Evolutionary conservation across 2,797 vertebrate genomes (phyloP).

Genomic region (Rachycentron canadum): DNA sequence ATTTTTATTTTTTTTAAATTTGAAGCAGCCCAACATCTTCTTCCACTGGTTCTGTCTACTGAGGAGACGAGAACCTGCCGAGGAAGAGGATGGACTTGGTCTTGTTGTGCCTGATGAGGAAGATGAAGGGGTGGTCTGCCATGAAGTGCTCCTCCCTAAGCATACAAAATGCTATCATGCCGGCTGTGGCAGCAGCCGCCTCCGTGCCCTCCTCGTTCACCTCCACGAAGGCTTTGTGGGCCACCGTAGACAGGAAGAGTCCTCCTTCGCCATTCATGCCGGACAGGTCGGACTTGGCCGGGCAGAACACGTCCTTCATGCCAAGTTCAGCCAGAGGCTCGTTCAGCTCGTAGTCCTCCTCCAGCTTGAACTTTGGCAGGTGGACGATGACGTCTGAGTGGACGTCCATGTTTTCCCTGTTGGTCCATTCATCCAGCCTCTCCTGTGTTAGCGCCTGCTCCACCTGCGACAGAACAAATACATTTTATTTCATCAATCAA

Average conservation of each 20-base stretch:
- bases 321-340: constrained; percentile 86
- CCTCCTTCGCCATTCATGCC: constrained; percentile 88
- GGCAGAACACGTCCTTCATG: constrained; percentile 87
- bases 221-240: constrained; percentile 94
- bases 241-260: constrained; percentile 90
- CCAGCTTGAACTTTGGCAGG: constrained; percentile 93
- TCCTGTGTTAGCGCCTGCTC: constrained; percentile 87
- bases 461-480: constrained; percentile 82
- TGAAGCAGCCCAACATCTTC: neutral
- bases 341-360: constrained; percentile 88
- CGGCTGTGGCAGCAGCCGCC: constrained; percentile 92
- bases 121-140: constrained; percentile 94
- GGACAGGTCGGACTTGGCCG: constrained; percentile 87
- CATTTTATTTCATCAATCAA: neutral
- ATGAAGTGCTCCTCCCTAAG: constrained; percentile 84
- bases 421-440: constrained; percentile 91
- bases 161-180: constrained; percentile 71
- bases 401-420: constrained; percentile 78
- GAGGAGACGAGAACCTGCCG: constrained; percentile 88
- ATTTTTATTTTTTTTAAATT: constrained; percentile 18
- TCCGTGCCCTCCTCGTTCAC: constrained; percentile 97
- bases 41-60: constrained; percentile 58
- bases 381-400: constrained; percentile 80
- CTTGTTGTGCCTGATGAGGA: constrained; percentile 91
- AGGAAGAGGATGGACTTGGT: constrained; percentile 90